Evolutionary conservation across 2,113 vertebrate genomes (phyloP).

Genomic region (Opisthocomus hoazin): DNA sequence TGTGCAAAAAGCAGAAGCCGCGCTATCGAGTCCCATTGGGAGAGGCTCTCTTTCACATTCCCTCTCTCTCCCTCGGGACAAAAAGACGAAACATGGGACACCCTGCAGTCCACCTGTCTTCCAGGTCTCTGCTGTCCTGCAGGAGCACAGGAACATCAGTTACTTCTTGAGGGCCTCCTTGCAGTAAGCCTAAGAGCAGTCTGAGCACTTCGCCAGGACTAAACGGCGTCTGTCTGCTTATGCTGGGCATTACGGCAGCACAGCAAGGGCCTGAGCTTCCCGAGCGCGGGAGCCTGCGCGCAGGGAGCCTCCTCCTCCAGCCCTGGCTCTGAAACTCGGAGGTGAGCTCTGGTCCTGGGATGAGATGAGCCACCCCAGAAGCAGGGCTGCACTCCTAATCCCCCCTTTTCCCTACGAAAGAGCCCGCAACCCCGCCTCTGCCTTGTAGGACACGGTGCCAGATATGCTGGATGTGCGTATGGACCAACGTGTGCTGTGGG

Average conservation of each 20-base stretch:
- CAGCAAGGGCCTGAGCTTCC: not conserved
- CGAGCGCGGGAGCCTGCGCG: rapidly evolving
- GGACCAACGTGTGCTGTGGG: not conserved
- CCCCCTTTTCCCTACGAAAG: not conserved
- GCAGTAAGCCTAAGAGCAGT: not conserved
- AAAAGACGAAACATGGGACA: not conserved
- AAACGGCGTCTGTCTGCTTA: not conserved
- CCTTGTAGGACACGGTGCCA: not conserved
- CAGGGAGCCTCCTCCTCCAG: not conserved
- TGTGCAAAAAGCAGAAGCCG: not conserved
- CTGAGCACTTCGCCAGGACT: not conserved
- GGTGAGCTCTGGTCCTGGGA: not conserved
- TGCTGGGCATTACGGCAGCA: not conserved
- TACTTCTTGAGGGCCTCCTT: not conserved
- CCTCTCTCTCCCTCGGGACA: not conserved
- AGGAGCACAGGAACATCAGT: not conserved
- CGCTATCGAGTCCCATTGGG: not conserved
- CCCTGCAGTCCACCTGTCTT: not conserved
- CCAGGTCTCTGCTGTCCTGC: not conserved
- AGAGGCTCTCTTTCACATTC: not conserved
- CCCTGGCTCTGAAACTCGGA: rapidly evolving
- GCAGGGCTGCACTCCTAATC: not conserved
- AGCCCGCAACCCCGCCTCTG: not conserved
- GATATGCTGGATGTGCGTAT: not conserved
- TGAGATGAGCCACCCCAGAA: not conserved